A percentile compares a stretch with the other conserved stretches of the same genome.
Conservation (phyloP, 2,888 invertebrate species). For the Drosophila recens region DNA sequence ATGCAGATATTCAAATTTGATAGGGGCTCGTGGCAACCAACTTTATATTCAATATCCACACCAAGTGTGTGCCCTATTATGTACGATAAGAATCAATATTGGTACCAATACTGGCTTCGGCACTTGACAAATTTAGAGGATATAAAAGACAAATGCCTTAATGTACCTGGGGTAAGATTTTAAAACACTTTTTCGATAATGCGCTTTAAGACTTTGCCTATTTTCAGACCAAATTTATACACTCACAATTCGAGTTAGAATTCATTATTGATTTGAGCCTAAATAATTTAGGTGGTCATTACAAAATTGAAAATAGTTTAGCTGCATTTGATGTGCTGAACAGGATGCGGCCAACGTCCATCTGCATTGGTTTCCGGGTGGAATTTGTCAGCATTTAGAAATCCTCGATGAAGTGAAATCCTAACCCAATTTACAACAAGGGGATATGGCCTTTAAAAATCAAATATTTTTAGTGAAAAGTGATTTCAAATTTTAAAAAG, state of each 20-base stretch:
- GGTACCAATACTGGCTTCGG: slow-evolving; percentile 18
- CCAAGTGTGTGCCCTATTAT: background rate
- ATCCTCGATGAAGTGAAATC: too few species aligned
- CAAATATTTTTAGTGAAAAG: too few species aligned
- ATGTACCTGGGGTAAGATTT: slow-evolving; percentile 31
- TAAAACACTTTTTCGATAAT: background rate
- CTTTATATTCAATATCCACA: background rate
- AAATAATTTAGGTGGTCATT: background rate
- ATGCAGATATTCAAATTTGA: background rate
- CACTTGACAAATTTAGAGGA: slow-evolving; percentile 18
- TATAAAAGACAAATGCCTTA: slow-evolving; percentile 20
- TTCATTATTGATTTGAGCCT: background rate
- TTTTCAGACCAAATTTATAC: slow-evolving; percentile 24
- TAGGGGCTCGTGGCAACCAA: slow-evolving; percentile 23
- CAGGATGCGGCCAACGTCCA: background rate
- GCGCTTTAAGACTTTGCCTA: too few species aligned
- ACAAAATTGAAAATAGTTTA: background rate
- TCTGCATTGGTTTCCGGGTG: background rate
- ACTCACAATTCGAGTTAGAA: background rate
- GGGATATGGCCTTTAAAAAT: too few species aligned
- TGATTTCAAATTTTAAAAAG: too few species aligned
- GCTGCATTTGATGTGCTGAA: background rate
- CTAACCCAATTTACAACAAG: too few species aligned
- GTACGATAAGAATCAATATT: slow-evolving; percentile 22
- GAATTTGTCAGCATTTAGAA: background rate